Evolutionary conservation across 2,113 vertebrate genomes (phyloP).

Genomic region (Planiliza haematocheilus): DNA sequence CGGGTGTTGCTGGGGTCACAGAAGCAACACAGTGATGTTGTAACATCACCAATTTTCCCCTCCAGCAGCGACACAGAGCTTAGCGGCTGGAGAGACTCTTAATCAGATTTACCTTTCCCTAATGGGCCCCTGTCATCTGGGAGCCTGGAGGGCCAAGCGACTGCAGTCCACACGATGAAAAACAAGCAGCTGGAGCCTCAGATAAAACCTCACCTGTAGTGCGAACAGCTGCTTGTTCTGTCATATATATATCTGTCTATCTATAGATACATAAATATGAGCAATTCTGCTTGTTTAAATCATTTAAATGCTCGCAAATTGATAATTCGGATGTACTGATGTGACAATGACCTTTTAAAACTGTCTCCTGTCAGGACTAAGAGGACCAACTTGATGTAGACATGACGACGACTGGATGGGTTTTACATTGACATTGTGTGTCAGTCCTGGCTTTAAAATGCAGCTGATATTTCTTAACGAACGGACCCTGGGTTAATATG

Average conservation of each 20-base stretch:
- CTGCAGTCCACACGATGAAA: conserved; percentile 38
- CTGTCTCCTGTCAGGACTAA: too few species aligned
- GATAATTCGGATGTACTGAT: too few species aligned
- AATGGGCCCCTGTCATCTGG: conserved; percentile 77
- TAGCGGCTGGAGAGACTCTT: conserved; percentile 67
- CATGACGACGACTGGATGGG: too few species aligned
- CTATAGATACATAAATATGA: too few species aligned
- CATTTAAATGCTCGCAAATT: neutral
- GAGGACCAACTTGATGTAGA: too few species aligned
- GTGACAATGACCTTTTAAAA: too few species aligned
- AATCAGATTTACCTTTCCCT: conserved; percentile 84
- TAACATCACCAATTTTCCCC: conserved; percentile 54
- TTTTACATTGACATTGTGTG: too few species aligned
- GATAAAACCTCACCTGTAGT: conserved; percentile 41
- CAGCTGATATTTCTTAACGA: too few species aligned
- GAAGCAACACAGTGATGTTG: conserved; percentile 61
- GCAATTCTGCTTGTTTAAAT: neutral
- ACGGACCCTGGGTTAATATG: too few species aligned
- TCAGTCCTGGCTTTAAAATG: too few species aligned
- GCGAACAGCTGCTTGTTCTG: conserved; percentile 7
- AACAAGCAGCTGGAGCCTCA: conserved; percentile 42
- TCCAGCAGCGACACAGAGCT: conserved; percentile 69
- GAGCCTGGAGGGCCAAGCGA: conserved; percentile 61
- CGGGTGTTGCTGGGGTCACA: conserved; percentile 51
- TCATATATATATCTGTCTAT: too few species aligned